Base-by-base conservation (phyloP, 2,113 vertebrate genomes). In the Notothenia rossii region DNA sequence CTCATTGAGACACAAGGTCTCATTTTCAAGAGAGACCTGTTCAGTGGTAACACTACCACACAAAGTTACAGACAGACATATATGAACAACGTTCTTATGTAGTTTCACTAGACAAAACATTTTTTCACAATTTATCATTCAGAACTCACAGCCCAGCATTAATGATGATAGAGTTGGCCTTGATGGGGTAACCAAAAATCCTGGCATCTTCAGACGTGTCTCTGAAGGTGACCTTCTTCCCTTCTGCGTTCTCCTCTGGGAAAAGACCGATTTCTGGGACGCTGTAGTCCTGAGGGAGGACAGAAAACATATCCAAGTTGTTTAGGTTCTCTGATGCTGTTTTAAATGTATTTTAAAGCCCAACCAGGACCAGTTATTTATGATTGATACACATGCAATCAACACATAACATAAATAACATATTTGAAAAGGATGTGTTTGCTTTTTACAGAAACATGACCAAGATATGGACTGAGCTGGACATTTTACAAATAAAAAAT, bases 91-190 rank as follows among this genome's bases (percentile, higher is more conserved):
- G 9, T 64, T 13, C 20, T 62, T 3, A 43, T 62, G 40, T 22
- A 11, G 8, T n/a, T 33, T 33, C 3, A 33, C 36, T 15, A n/a
- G 5, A 15, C 29, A 5, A 10, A 14, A 14, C 10, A 36, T 25
- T 36, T 25, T 10, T 12, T 25, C 3, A 49, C 5, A 46, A 46
- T 9, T 45, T n/a, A 10, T 56, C 5, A 43, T 25, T 36, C 7
- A 17, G n/a, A 13, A 90, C 98, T 97, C 94, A 99, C 98, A 99
- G 90, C 25, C 98, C 98, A 0, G 97, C 94, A 2, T 96, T 96
- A 65, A 99, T 95, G 62, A 97, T 94, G 90, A 97, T 93, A 68
- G 98, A 99, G 75, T 94, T 96, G 0, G 96, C 96, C 17, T 94
- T 89, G 63, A 98, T 91, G 2, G 97, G 93, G 83, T 90, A 94